phyloP scores from a whole-genome alignment of 1,140 invertebrate genomes.

The Polypedilum pembai region DNA sequence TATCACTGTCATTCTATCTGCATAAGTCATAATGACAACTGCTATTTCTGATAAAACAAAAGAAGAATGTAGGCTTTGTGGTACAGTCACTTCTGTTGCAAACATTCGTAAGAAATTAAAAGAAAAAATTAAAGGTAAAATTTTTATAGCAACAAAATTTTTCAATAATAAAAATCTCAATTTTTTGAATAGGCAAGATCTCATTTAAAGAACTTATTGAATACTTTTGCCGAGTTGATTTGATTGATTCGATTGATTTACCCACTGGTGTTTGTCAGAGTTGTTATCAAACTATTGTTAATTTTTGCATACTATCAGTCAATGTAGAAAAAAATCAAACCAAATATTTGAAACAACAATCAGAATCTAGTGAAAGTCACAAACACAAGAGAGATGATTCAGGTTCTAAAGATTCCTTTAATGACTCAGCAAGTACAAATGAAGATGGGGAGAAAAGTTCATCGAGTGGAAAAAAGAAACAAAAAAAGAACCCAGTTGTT shows the following conservation, averaged over 20 bases:
- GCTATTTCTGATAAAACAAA: too few species aligned
- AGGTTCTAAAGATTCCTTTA: neutral
- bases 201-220: neutral
- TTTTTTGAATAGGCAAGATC: neutral
- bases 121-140: conserved; percentile 1
- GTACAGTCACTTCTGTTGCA: neutral
- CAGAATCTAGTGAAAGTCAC: neutral
- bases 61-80: neutral
- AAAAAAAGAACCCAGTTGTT: neutral
- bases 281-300: neutral
- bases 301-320: neutral
- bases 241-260: neutral
- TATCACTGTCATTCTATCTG: neutral
- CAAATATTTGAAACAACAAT: neutral
- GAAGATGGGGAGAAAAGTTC: neutral
- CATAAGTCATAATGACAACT: too few species aligned
- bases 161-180: neutral
- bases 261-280: neutral
- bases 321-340: neutral
- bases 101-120: neutral
- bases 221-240: neutral
- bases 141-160: neutral
- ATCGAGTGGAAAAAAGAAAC: neutral
- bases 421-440: neutral
- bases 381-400: too few species aligned